A percentile compares a stretch with the other conserved stretches of the same genome.
Evolutionary conservation across 1,140 invertebrate species (phyloP).

Genomic region (Hycleus cichorii): DNA sequence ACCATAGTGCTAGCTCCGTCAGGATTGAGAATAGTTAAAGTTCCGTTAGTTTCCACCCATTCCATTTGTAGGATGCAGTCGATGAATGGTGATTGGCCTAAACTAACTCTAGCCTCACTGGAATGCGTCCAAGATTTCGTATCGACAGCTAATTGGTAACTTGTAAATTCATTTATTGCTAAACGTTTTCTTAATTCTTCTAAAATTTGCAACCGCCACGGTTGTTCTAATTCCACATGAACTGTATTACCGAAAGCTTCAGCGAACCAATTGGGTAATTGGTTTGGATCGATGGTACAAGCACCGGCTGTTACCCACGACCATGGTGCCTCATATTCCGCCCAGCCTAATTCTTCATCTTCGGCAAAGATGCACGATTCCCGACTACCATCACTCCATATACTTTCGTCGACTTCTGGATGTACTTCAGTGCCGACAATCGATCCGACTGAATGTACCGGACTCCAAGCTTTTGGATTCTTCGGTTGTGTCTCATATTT

Average conservation of each 20-base stretch:
- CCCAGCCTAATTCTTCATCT: constrained; percentile 66
- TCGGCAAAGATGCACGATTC: constrained; percentile 70
- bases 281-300: constrained; percentile 58
- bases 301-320: constrained; percentile 69
- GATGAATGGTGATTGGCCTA: constrained; percentile 53
- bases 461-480: constrained; percentile 74
- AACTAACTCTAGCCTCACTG: constrained; percentile 62
- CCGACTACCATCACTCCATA: constrained; percentile 62
- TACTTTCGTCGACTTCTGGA: constrained; percentile 69
- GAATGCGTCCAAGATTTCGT: constrained; percentile 77
- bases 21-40: constrained; percentile 66
- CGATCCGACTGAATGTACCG: constrained; percentile 72
- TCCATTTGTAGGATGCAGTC: constrained; percentile 76
- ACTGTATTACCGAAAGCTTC: constrained; percentile 46
- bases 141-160: constrained; percentile 60
- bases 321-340: constrained; percentile 70
- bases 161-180: constrained; percentile 26
- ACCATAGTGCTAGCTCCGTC: constrained; percentile 67
- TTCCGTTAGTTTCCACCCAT: constrained; percentile 66
- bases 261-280: constrained; percentile 68
- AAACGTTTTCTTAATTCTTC: constrained; percentile 57
- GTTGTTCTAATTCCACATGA: constrained; percentile 58
- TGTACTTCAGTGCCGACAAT: constrained; percentile 70
- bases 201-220: constrained; percentile 68
- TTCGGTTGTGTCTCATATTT: constrained; percentile 47